Evolutionary conservation across 2,797 vertebrate genomes (phyloP), one percentile per base, ranked within the genome.

Genomic region (Muraenolepis orangiensis): DNA sequence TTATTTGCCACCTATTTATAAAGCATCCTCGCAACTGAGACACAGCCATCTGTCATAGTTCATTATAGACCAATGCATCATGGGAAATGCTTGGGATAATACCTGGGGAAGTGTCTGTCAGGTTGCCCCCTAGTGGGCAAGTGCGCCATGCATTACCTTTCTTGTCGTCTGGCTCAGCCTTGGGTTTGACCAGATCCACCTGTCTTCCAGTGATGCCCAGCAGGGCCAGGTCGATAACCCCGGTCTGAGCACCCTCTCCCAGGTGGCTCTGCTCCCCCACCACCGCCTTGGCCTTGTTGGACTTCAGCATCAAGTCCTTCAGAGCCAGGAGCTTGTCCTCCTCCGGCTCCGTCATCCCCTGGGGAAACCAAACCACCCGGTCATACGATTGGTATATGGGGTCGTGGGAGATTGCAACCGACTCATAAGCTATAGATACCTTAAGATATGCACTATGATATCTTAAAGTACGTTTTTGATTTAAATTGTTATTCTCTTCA

Each of bases 301-400:
- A 98, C 79, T 99, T 99, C 77, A 98, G 91, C 97, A 99, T 98
- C 80, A 98, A 99, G 86, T 99, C 98, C 89, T 96, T 97, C 75
- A 99, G 92, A 1, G 97, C 95, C 89, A 99, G 86, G 66, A 99
- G 95, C 82, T 99, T 97, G 90, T 99, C 96, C 91, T 99, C 98
- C 78, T 99, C 97, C 2, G 95, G 93, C 84, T 98, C 97, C 0
- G 96, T 98, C 98, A 99, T 98, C 20, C 98, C 98, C 98, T 99
- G 75, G 26, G 66, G n/a, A 12, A 11, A 66, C 61, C 23, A 66
- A 66, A 10, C 1, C 61, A 13, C 61, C 26, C 61, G 40, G 1
- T 42, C 40, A 42, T 14, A 1, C 13, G 18, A 20, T 51, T 18
- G 7, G 18, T 18, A 18, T 20, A 51, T 51, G 18, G 42, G 42